Evolutionary conservation across 2,888 invertebrate species (phyloP), one percentile per base, ranked within the genome.

Genomic region (Tetramorium bicarinatum): DNA sequence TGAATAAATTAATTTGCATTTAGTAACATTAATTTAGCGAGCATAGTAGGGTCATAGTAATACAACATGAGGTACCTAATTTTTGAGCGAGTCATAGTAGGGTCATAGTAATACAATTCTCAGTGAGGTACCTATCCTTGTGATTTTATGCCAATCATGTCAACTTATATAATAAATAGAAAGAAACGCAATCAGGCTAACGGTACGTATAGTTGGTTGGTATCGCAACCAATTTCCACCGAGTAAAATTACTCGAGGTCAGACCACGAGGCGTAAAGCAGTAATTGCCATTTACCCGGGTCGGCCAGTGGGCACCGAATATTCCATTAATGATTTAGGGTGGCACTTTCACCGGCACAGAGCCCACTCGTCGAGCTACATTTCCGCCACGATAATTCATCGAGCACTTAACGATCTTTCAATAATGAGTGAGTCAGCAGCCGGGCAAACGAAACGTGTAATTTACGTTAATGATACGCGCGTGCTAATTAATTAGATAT

Each of bases 321-420:
- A 90, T 89, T 89, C 90, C 89, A 90, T 90, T 90, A 89, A 89
- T 89, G 89, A 89, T 89, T 89, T 90, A 87, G 90, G 88, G 85
- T 83, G 84, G 85, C 89, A 88, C 90, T 89, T 89, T 89, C 88
- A 84, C 86, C 85, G 79, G 80, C 44, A 69, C 86, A 84, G 85
- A 88, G 82, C 85, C 87, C 84, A 83, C 86, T 84, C 82, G 88
- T 84, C 85, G 67, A 80, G 69, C 88, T 89, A 89, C 89, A 89
- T 89, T 89, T 89, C 90, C 90, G 87, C 84, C 76, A 83, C 88
- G 89, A 85, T 88, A 88, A 89, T 87, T 89, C 88, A 87, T 84
- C 87, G 89, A 87, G 89, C 88, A 85, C 87, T 90, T 89, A 89
- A 89, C 89, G 87, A 89, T 89, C 90, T 89, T 89, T 89, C 89